Conservation (phyloP, 2,797 vertebrate species). For the Tolypeutes matacus region DNA sequence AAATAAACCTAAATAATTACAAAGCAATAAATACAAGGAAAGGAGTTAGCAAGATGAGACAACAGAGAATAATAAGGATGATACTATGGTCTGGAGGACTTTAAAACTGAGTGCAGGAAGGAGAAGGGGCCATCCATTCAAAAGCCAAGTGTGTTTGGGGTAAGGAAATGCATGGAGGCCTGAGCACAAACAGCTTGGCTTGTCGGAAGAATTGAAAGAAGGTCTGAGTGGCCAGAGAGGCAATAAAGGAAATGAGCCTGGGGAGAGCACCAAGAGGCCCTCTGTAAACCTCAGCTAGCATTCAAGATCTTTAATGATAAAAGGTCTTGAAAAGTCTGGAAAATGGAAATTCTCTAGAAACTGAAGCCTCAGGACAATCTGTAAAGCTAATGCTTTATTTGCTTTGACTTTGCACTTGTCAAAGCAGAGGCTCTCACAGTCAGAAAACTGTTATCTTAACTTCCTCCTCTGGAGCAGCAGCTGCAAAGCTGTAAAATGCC, state of each 20-base stretch:
- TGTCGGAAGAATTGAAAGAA: background rate
- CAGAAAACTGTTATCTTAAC: background rate
- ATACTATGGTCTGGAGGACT: accelerated
- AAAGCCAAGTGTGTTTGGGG: background rate
- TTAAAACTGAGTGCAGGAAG: background rate
- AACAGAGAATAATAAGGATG: background rate
- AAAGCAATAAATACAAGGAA: background rate
- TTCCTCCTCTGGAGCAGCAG: background rate
- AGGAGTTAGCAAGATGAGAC: background rate
- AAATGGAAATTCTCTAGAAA: background rate
- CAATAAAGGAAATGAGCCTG: background rate
- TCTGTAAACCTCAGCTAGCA: background rate
- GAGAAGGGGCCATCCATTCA: no score
- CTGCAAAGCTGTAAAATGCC: background rate
- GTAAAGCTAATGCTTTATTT: background rate
- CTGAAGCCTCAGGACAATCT: background rate
- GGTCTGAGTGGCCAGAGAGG: no score
- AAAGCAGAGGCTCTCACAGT: background rate
- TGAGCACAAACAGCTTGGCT: background rate
- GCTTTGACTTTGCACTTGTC: background rate
- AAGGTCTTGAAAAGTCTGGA: background rate
- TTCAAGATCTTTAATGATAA: accelerated
- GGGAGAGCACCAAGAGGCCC: background rate
- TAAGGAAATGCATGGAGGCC: background rate
- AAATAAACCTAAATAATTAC: background rate